These are phyloP conservation scores for Arbacia lixula DNA, from an alignment of 53 echinoderm and acorn worm genomes.

Conservation along the genomic window DNA sequence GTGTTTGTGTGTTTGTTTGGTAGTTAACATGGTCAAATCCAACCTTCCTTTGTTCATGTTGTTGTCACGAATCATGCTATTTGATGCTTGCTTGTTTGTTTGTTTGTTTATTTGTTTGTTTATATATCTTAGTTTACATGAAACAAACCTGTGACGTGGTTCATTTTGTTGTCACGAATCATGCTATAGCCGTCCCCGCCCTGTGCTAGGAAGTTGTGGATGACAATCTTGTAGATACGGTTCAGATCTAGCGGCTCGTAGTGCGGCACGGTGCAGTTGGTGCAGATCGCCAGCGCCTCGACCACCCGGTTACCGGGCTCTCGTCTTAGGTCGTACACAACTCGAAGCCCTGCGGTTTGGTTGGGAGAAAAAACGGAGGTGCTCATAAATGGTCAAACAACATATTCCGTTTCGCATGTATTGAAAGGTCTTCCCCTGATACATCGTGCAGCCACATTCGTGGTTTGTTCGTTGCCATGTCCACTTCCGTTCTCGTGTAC, in stretches of 20 bases:
- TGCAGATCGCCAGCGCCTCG: slow-evolving; percentile 64
- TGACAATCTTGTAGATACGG: slow-evolving; percentile 67
- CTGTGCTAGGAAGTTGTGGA: slow-evolving; percentile 59
- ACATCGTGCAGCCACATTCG: no score
- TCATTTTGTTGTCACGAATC: slow-evolving; percentile 66
- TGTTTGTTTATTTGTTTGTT: no score
- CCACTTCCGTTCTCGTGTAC: no score
- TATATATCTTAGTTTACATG: no score
- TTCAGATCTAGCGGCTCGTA: slow-evolving; percentile 74
- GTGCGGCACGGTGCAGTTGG: slow-evolving; percentile 74
- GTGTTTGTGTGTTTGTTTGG: no score
- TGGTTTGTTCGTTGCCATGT: no score
- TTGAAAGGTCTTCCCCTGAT: background rate
- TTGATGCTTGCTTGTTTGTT: no score
- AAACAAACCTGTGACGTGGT: slow-evolving; percentile 57
- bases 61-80: no score
- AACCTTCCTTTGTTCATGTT: no score
- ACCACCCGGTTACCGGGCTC: slow-evolving; percentile 65
- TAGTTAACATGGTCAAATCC: no score
- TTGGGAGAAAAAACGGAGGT: background rate
- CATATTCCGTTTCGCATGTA: background rate
- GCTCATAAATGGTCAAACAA: background rate
- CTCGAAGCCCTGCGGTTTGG: slow-evolving; percentile 69
- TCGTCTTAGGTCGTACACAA: slow-evolving; percentile 64
- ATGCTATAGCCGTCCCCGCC: slow-evolving; percentile 89